These are phyloP conservation scores for Orthosia gothica DNA, from an alignment of 2,888 invertebrate species.

Conservation along the genomic window DNA sequence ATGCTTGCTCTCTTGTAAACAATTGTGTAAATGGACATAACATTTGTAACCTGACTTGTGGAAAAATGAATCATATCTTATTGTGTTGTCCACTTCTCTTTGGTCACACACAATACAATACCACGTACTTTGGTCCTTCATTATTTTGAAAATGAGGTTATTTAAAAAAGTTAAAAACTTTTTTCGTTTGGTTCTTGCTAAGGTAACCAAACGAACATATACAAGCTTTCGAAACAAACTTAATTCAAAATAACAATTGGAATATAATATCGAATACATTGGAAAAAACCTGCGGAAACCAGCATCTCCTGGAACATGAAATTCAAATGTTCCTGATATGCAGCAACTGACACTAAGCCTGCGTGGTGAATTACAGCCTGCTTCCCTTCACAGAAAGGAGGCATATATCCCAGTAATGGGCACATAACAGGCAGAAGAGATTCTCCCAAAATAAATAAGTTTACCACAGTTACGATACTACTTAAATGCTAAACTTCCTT, in stretches of 20 bases:
- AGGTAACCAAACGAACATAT: too few relatives aligned
- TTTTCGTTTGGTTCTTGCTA: too few relatives aligned
- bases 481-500: background rate
- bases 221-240: too few relatives aligned
- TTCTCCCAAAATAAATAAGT: background rate
- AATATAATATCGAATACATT: too few relatives aligned
- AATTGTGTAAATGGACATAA: constrained; percentile 29
- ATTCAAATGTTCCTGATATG: too few relatives aligned
- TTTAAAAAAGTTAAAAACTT: too few relatives aligned
- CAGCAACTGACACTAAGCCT: background rate
- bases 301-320: too few relatives aligned
- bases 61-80: background rate
- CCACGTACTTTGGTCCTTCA: too few relatives aligned
- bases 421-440: background rate
- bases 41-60: constrained; percentile 5
- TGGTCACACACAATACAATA: too few relatives aligned
- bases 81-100: background rate
- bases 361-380: background rate
- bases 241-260: too few relatives aligned
- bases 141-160: too few relatives aligned
- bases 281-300: too few relatives aligned
- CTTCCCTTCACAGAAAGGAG: background rate
- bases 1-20: constrained; percentile 13
- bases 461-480: background rate
- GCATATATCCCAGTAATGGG: background rate